Conservation (phyloP, 2,888 invertebrate genomes). For the Xanthorhoe spadicearia region DNA sequence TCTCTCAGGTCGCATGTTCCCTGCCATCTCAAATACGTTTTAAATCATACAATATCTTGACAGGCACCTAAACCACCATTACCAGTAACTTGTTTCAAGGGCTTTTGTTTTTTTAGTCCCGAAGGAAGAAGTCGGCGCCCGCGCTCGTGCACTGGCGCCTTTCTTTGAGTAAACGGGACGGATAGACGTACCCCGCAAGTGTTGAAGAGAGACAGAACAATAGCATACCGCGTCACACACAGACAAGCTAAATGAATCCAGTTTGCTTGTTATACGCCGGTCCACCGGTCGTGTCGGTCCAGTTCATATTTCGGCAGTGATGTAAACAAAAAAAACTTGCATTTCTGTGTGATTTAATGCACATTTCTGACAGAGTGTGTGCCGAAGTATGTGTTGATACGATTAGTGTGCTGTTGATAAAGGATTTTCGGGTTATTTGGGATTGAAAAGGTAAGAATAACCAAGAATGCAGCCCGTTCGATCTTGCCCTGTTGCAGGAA, state of each 20-base stretch:
- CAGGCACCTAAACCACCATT: conserved; percentile 73
- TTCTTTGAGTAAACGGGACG: conserved; percentile 70
- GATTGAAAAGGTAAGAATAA: conserved; percentile 73
- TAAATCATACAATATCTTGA: conserved; percentile 74
- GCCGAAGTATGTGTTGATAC: conserved; percentile 64
- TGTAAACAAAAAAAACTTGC: conserved; percentile 73
- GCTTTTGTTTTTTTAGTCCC: conserved; percentile 80
- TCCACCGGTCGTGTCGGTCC: conserved; percentile 64
- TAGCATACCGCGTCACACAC: conserved; percentile 76
- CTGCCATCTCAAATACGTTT: conserved; percentile 62
- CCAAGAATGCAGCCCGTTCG: conserved; percentile 77
- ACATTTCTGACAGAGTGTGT: conserved; percentile 60
- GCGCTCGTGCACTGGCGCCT: conserved; percentile 80
- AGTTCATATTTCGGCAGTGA: conserved; percentile 65
- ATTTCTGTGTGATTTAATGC: conserved; percentile 58
- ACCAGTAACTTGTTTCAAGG: conserved; percentile 78
- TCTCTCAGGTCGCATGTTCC: conserved; percentile 45
- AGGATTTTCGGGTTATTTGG: conserved; percentile 54
- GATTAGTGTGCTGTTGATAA: conserved; percentile 45
- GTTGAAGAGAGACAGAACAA: conserved; percentile 67
- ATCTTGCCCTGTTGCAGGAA: conserved; percentile 81
- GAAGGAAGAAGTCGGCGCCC: conserved; percentile 80
- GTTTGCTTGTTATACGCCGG: conserved; percentile 77
- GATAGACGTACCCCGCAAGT: conserved; percentile 38
- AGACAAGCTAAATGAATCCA: conserved; percentile 68